Base-by-base conservation (phyloP, 2,888 invertebrate genomes). In the Chrysomela aeneicollis region DNA sequence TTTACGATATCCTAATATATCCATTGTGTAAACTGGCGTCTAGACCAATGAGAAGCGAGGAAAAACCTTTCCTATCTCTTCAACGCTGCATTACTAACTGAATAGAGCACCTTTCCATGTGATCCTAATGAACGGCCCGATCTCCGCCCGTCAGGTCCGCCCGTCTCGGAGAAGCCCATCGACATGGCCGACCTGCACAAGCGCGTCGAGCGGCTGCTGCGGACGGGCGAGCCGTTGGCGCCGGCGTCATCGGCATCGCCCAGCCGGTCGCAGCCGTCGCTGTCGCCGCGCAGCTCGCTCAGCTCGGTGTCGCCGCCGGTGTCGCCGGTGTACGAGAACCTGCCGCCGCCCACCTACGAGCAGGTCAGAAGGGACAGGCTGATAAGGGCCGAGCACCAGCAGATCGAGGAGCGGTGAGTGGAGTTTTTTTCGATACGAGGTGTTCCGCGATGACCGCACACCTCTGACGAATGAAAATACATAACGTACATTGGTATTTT, bases 111-210 rank as follows among this genome's bases (percentile, higher is more conserved):
- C 6, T 26, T 26, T 26, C 6, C 6, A 26, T 26, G 6, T 35
- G 2, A 35, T 12, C 35, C 6, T 5, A 35, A 5, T 12, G 9
- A 35, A 10, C 12, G 3, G n/a, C n/a, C 35, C 35, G 35, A 42
- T 42, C 2, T 15, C 2, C n/a, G n/a, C n/a, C 15, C 42, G 6
- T 2, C 42, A 42, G 42, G 42, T 76, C 84, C 76, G 79, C 82
- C 77, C 79, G 77, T 75, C 58, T 84, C 64, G 81, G 86, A 78
- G 84, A 89, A 92, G 73, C 92, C 92, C 64, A 91, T 94, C 58
- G 94, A 94, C 82, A 94, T 95, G 89, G 90, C 91, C 18, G 97
- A 97, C 82, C 86, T 97, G 60, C 95, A 97, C 79, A 87, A 93
- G 75, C 87, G 96, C 74, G 93, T 95, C 54, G 92, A 93, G 80